Evolutionary conservation across 2,888 invertebrate genomes (phyloP).

Genomic region (Tetrapedia diversipes): DNA sequence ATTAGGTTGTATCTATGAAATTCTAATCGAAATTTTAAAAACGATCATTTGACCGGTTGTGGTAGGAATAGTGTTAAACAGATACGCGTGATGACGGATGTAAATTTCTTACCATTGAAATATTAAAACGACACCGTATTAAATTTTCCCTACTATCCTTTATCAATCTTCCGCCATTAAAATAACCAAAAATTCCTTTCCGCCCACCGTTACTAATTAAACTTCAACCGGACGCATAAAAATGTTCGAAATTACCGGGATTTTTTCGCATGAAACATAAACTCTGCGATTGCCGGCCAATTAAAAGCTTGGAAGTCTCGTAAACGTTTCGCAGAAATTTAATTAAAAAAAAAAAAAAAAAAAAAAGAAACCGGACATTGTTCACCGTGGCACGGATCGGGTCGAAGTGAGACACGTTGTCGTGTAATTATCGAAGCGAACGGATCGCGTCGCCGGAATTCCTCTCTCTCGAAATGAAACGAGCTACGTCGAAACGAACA

Average conservation of each 20-base stretch:
- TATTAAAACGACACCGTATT: background rate
- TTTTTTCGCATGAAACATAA: background rate
- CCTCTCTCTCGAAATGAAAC: background rate
- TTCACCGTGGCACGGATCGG: too few species aligned
- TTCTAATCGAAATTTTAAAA: too few species aligned
- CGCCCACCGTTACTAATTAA: background rate
- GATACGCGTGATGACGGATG: background rate
- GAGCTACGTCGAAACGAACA: constrained; percentile 34
- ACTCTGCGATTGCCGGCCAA: constrained; percentile 4
- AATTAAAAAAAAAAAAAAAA: too few species aligned
- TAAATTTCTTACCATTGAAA: background rate
- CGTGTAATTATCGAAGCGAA: background rate
- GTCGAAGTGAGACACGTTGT: background rate
- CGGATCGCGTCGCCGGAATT: background rate
- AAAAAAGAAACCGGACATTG: too few species aligned
- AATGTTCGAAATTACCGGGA: background rate
- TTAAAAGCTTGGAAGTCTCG: constrained; percentile 12
- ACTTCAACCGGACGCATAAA: background rate
- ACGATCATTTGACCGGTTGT: too few species aligned
- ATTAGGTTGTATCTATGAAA: too few species aligned
- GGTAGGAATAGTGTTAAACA: too few species aligned
- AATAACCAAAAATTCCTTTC: background rate
- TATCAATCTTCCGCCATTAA: background rate
- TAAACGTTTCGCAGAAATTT: background rate
- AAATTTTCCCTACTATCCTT: background rate